These are phyloP conservation scores for Nyctalus aviator DNA, from an alignment of 2,797 vertebrate genomes.

Conservation along the genomic window DNA sequence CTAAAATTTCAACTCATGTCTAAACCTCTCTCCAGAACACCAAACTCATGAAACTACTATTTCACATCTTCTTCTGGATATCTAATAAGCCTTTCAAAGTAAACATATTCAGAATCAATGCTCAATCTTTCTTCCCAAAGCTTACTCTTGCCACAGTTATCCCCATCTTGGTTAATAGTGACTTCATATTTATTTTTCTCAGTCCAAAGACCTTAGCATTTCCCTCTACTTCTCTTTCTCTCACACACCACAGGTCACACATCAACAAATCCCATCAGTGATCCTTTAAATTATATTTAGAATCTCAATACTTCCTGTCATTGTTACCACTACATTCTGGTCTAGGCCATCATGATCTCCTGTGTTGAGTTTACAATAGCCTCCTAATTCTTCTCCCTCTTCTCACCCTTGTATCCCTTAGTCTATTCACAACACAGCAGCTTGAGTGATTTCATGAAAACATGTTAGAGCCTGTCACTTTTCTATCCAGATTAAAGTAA, in stretches of 20 bases:
- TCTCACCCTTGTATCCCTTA: background rate
- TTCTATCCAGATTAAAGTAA: background rate
- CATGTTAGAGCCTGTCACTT: background rate
- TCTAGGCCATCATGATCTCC: background rate
- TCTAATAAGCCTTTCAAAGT: constrained; percentile 14
- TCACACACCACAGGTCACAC: background rate
- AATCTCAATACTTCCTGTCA: background rate
- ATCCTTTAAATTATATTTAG: background rate
- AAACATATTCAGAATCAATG: background rate
- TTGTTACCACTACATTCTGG: background rate
- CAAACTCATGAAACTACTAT: background rate
- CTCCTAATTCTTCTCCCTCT: background rate
- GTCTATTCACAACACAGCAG: background rate
- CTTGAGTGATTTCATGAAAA: background rate
- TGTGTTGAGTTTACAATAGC: background rate
- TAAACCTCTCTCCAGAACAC: background rate
- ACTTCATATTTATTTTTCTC: background rate
- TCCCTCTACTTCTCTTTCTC: background rate
- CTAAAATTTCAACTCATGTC: background rate
- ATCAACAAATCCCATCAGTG: background rate
- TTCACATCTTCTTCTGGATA: background rate
- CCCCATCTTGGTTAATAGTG: background rate
- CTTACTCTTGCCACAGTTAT: background rate
- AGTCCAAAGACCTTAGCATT: background rate
- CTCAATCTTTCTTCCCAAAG: background rate